Evolutionary conservation across 37 sponge, comb jelly and placozoan genomes (phyloP).

Genomic region (Tethya wilhelma): DNA sequence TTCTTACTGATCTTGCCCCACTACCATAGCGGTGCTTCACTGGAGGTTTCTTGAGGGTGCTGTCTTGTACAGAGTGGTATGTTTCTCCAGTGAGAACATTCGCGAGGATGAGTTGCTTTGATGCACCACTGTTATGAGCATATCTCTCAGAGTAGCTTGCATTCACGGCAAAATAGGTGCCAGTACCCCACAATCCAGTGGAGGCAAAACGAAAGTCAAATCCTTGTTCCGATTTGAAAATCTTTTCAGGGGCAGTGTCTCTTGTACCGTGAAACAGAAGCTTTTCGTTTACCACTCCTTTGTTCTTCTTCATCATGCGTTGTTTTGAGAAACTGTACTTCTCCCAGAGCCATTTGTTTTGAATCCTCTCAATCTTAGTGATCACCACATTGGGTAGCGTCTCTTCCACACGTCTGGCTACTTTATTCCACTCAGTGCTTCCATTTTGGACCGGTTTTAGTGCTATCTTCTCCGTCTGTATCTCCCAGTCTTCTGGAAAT

Average conservation of each 20-base stretch:
- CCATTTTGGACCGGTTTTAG: conserved; percentile 6
- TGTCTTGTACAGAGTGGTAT: conserved; percentile 24
- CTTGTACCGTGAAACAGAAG: conserved; percentile 75
- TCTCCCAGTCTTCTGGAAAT: conserved; percentile 36
- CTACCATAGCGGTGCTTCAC: conserved; percentile 29
- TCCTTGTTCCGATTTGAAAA: conserved; percentile 63
- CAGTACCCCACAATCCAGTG: conserved; percentile 75
- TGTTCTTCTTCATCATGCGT: conserved; percentile 49
- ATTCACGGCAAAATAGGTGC: conserved; percentile 78
- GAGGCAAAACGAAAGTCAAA: conserved; percentile 60
- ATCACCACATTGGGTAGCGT: conserved; percentile 19
- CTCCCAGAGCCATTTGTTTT: conserved; percentile 79
- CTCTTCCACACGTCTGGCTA: not conserved
- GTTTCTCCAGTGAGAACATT: conserved; percentile 61
- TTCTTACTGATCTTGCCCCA: not conserved
- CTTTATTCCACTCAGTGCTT: conserved; percentile 36
- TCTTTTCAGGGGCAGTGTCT: conserved; percentile 20
- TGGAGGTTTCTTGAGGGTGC: conserved; percentile 68
- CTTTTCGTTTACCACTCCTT: conserved; percentile 48
- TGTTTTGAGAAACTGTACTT: conserved; percentile 35
- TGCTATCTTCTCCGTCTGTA: conserved; percentile 14
- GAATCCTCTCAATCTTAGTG: conserved; percentile 52
- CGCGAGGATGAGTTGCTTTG: conserved; percentile 67
- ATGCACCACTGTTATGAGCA: conserved; percentile 8
- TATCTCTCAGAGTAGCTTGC: conserved; percentile 75